Base-by-base conservation (phyloP, 2,113 vertebrate genomes). In the Pristiophorus japonicus region DNA sequence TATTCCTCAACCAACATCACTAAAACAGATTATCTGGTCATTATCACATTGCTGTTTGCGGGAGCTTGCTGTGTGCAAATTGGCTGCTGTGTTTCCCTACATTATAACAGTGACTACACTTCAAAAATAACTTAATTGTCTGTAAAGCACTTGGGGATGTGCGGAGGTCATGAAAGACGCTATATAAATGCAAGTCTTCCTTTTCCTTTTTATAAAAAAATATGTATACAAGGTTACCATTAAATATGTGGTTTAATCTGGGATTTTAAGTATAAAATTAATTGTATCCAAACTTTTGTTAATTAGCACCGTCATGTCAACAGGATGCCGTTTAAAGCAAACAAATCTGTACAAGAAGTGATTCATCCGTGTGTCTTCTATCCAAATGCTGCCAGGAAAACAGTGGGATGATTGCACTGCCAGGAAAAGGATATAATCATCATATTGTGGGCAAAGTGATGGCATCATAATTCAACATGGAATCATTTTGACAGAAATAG, bases 401-500 rank as follows among this genome's bases (percentile, higher is more conserved):
- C n/a, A 94, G n/a, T 10, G 34, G 12, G 66, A 67, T 18, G 5
- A 67, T n/a, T 30, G 65, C 65, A 94, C 42, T 94, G 66, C 65
- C 38, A 27, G 93, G 92, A 27, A 70, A 73, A 73, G 65, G n/a
- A 47, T 51, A 70, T 42, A 12, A 73, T 94, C 65, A 51, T 42
- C 38, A 30, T 16, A 16, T 70, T 94, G 65, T 94, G 63, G 65
- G 66, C 38, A 94, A 94, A 14, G 24, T 30, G 20, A 67, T 66
- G 42, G 92, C 93, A 73, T 73, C 42, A 70, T 94, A 94, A 51
- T 94, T 42, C 27, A 70, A 45, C 27, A 73, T 5, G 22, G 42
- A 34, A 94, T 94, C 38, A 67, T 94, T 67, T 16, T 94, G 93
- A 73, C 42, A 94, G 93, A 94, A 94, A 94, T 51, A 67, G 93